Base-by-base conservation (phyloP, 2,888 invertebrate genomes). In the Cantharis flavilabris region DNA sequence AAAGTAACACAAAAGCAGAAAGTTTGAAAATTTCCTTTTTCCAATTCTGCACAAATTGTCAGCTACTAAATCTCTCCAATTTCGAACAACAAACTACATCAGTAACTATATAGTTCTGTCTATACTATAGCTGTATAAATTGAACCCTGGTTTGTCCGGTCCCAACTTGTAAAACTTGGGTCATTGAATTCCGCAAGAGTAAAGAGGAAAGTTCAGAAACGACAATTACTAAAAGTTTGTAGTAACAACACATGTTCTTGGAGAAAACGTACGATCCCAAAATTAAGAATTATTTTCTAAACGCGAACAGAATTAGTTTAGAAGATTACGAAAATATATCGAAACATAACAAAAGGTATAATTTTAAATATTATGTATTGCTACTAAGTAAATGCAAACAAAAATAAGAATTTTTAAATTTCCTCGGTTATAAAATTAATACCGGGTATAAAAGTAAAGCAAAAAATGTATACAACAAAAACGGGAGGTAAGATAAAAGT, bases 151-250 rank as follows among this genome's bases (percentile, higher is more conserved):
- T 81, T 77, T 73, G 76, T 77, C 76, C 81, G 76, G 77, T 77
- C 78, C 81, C 83, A 82, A 82, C 83, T 80, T 80, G 80, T 75
- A 76, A 82, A 84, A 84, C 81, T 84, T 84, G 81, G 83, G 79
- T 83, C 84, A 84, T 84, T 82, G 84, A 84, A 84, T 84, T 83
- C 82, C 83, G 80, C 76, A 80, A 81, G 77, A 80, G 79, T 79
- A 81, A 80, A 83, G 83, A 82, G 80, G 81, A 82, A 84, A 84
- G 82, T 84, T 84, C 82, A 79, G 80, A 78, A 73, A 78, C 72
- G 70, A 73, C 78, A 78, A 78, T 78, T 78, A 78, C 78, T 73
- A 64, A 71, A 78, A 78, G 70, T 78, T 78, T 63, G 72, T 33
- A 72, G 77, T 69, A 71, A 75, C 77, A 75, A 75, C 77, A 77